These are phyloP conservation scores for Epinephelus fuscoguttatus DNA, from an alignment of 2,113 vertebrate genomes.

Conservation along the genomic window DNA sequence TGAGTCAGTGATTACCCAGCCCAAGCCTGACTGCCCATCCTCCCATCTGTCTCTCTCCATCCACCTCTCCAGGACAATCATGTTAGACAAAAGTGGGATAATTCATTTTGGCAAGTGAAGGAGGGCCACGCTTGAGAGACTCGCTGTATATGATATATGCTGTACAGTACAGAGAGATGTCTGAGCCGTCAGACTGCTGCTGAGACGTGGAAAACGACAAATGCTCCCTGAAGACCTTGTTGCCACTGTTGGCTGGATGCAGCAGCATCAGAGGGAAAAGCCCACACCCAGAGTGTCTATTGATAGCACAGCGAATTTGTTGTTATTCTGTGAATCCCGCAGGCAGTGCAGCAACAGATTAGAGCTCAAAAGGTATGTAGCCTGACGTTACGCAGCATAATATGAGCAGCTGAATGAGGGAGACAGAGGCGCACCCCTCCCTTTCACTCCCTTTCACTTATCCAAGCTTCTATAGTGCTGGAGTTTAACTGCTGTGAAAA, in stretches of 20 bases:
- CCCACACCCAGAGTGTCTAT: slow-evolving; percentile 67
- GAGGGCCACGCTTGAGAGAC: slow-evolving; percentile 25
- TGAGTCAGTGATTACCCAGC: slow-evolving; percentile 46
- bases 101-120: slow-evolving; percentile 51
- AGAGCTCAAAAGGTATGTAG: slow-evolving; percentile 53
- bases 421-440: slow-evolving; percentile 19
- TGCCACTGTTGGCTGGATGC: slow-evolving; percentile 52
- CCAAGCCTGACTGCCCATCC: slow-evolving; percentile 18
- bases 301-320: slow-evolving; percentile 58
- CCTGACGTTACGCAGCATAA: slow-evolving; percentile 40
- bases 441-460: slow-evolving; percentile 24
- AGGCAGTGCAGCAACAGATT: slow-evolving; percentile 60
- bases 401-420: slow-evolving; percentile 29
- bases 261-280: slow-evolving; percentile 48
- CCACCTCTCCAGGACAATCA: slow-evolving; percentile 35
- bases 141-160: slow-evolving; percentile 16
- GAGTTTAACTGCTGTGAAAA: slow-evolving; percentile 55
- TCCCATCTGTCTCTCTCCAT: slow-evolving; percentile 45
- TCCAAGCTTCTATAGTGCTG: slow-evolving; percentile 19
- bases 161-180: slow-evolving; percentile 38
- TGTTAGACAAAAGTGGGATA: slow-evolving; percentile 46
- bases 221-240: slow-evolving; percentile 43
- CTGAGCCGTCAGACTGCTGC: slow-evolving; percentile 40
- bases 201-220: slow-evolving; percentile 54
- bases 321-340: slow-evolving; percentile 56